These are phyloP conservation scores for Henricia sp. DNA, from an alignment of 53 echinoderm and acorn worm genomes.

Conservation along the genomic window DNA sequence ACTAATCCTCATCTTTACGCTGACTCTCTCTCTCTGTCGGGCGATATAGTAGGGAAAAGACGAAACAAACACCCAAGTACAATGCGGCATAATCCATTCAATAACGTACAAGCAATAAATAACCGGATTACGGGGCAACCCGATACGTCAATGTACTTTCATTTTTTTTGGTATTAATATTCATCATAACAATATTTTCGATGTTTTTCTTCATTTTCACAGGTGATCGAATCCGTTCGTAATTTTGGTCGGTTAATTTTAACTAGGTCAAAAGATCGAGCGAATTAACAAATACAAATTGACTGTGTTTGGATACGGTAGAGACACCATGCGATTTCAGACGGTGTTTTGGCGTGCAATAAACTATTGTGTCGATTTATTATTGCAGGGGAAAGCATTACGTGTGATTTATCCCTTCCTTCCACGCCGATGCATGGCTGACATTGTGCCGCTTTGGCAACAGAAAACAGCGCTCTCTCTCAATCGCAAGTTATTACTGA, in stretches of 20 bases:
- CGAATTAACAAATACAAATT: background rate
- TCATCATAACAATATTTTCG: background rate
- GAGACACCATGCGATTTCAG: constrained; percentile 11
- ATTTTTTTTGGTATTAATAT: background rate
- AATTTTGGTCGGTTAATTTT: background rate
- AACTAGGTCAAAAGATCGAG: too few species aligned
- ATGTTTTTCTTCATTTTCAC: background rate
- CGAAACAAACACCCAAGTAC: constrained; percentile 2
- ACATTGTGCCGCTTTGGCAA: constrained; percentile 31
- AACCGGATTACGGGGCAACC: constrained; percentile 29
- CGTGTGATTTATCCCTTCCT: background rate
- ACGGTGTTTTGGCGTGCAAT: background rate
- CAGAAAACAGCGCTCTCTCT: background rate
- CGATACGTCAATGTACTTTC: constrained; percentile 45
- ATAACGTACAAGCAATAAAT: constrained; percentile 16
- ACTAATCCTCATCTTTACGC: constrained; percentile 32
- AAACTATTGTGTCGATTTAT: background rate
- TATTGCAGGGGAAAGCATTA: background rate
- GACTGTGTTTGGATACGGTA: background rate
- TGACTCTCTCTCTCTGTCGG: background rate
- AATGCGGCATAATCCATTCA: constrained; percentile 47
- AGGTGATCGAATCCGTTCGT: background rate
- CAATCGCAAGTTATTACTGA: constrained; percentile 31
- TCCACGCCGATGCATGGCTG: constrained; percentile 12
- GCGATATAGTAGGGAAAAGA: background rate